Base-by-base conservation (phyloP, 2,797 vertebrate species). In the Gallinago stenura region DNA sequence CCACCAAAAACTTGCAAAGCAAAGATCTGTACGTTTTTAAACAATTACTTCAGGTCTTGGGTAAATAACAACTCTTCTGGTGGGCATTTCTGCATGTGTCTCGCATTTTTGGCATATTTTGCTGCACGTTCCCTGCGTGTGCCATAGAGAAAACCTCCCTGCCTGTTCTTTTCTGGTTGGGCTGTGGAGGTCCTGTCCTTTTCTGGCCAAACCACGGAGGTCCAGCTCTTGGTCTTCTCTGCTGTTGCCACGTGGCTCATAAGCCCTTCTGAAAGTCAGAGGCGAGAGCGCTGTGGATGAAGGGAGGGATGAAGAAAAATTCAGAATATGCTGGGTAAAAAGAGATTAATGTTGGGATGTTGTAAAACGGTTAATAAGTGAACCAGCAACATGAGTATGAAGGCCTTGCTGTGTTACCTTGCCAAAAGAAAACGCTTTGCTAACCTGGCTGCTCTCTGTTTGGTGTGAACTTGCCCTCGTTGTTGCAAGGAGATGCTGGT, bases 181-280 rank as follows among this genome's bases (percentile, higher is more conserved):
- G 46, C 46, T 21, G 7, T 48, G 46, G 46, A 48, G 46, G 46
- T 48, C 20, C 15, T 41, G 8, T 83, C 7, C 7, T 45, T 35
- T 68, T 61, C 50, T 69, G 50, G 25, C 43, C 0, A 0, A 61
- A 30, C 37, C 11, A 0, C 11, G 10, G 39, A 68, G 14, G 21
- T n/a, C 28, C 51, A 65, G 48, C 0, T 0, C 37, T 60, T 80
- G 54, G 18, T 92, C 66, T 84, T 28, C 46, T 69, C 0, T 41
- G 56, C 35, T 57, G 26, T 39, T 62, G 45, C 31, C 3, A 3
- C 35, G 10, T 0, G 1, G 10, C 8, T 79, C 5, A 4, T 61
- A 68, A 80, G 35, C 7, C 16, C 15, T 62, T 75, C 15, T 17
- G 31, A 64, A 81, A n/a, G 37, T 64, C 54, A 71, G 43, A n/a